Conservation (phyloP, 2,797 vertebrate genomes). For the Lindbergichthys nudifrons region DNA sequence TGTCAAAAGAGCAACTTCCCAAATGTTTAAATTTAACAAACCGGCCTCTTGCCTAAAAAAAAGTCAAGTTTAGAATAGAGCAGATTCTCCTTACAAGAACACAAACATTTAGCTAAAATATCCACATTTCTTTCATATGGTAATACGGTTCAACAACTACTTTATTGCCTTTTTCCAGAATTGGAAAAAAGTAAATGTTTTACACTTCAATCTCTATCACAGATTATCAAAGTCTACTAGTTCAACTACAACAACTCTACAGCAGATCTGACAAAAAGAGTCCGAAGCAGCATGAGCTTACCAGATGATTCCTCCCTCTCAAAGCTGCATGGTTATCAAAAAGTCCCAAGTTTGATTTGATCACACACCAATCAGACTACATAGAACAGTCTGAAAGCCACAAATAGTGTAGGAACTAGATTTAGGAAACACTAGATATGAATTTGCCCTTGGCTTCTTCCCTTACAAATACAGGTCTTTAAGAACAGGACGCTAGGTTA, state of each 20-base stretch:
- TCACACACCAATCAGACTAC: conserved; percentile 28
- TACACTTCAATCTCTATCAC: neutral
- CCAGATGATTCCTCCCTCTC: conserved; percentile 66
- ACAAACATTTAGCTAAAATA: conserved; percentile 3
- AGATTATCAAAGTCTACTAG: conserved; percentile 4
- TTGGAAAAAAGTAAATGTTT: too few relatives aligned
- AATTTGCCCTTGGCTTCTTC: conserved; percentile 14
- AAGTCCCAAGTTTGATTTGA: conserved; percentile 59
- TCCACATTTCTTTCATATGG: neutral
- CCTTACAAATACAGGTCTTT: conserved; percentile 33
- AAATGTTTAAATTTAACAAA: neutral
- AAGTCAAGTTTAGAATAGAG: neutral
- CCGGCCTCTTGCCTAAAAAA: neutral
- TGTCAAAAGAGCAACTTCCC: conserved; percentile 7
- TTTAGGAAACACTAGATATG: conserved; percentile 17
- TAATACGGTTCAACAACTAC: neutral
- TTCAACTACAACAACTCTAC: conserved; percentile 29
- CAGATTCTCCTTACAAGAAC: neutral
- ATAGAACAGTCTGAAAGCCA: conserved; percentile 1
- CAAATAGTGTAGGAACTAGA: conserved; percentile 3
- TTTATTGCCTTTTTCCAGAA: conserved; percentile 3
- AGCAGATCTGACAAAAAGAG: conserved; percentile 24
- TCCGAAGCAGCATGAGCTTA: conserved; percentile 65
- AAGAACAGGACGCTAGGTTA: conserved; percentile 30
- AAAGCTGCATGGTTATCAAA: conserved; percentile 71